phyloP scores from a whole-genome alignment of 2,113 vertebrate species.

The Oreamnos americanus region DNA sequence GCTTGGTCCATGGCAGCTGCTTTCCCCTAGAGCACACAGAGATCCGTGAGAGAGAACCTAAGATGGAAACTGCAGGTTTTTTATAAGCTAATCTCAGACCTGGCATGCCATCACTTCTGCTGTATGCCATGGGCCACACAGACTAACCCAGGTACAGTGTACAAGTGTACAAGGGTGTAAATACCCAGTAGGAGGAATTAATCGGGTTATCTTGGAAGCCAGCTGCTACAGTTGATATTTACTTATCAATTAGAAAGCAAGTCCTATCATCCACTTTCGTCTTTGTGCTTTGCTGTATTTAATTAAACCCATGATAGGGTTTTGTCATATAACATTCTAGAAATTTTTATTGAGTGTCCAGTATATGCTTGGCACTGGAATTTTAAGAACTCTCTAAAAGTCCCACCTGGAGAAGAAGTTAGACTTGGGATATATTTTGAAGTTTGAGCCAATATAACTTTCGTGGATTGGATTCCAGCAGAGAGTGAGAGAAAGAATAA shows the following conservation, averaged over 20 bases:
- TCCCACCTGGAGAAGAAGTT: background rate
- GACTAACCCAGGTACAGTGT: background rate
- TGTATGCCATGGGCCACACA: background rate
- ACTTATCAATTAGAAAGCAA: background rate
- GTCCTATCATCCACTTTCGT: background rate
- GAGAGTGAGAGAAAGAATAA: background rate
- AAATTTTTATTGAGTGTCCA: background rate
- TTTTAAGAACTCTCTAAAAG: background rate
- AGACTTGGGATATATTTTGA: slow-evolving; percentile 4
- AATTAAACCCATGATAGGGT: background rate
- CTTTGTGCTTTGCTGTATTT: background rate
- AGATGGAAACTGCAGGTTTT: background rate
- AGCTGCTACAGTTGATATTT: background rate
- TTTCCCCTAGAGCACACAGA: background rate
- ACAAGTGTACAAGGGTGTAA: background rate
- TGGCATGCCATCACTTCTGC: background rate
- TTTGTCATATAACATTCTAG: background rate
- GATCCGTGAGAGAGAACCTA: background rate
- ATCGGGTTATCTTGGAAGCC: background rate
- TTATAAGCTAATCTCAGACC: background rate
- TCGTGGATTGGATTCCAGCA: background rate
- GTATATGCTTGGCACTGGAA: background rate
- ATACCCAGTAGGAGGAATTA: background rate
- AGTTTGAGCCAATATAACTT: background rate
- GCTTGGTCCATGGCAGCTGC: background rate